Evolutionary conservation across 1,140 invertebrate genomes (phyloP).

Genomic region (Psix sp.): DNA sequence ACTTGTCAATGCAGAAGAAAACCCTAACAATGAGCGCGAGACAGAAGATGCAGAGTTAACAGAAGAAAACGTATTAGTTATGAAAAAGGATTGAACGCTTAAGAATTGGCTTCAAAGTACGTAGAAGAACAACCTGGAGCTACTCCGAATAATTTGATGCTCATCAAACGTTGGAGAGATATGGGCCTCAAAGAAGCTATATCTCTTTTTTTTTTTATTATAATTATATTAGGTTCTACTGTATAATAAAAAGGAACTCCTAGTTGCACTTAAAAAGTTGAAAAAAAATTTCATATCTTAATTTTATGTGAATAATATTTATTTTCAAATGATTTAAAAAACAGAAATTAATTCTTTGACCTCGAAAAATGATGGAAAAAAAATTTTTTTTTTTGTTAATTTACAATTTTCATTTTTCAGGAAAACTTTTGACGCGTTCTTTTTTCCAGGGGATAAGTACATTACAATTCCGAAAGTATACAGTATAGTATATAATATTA

Average conservation of each 20-base stretch:
- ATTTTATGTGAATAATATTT: too few species aligned
- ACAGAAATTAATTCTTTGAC: too few species aligned
- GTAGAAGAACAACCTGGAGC: slow-evolving; percentile 51
- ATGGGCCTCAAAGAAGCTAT: slow-evolving; percentile 52
- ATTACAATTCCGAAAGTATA: too few species aligned
- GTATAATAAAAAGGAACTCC: slow-evolving; percentile 89
- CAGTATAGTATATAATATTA: too few species aligned
- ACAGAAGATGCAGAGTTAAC: slow-evolving; percentile 17
- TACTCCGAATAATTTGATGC: slow-evolving; percentile 38
- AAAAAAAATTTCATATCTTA: too few species aligned
- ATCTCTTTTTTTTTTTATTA: not conserved
- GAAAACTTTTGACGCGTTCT: too few species aligned
- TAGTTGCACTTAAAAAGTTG: slow-evolving; percentile 91
- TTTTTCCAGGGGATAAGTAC: too few species aligned
- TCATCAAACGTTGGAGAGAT: slow-evolving; percentile 55
- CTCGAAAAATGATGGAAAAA: too few species aligned
- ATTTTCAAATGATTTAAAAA: too few species aligned
- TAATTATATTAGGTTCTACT: slow-evolving; percentile 83
- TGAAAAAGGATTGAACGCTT: slow-evolving; percentile 40
- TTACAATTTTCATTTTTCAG: too few species aligned
- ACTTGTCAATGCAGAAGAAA: slow-evolving; percentile 31
- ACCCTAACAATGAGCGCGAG: slow-evolving; percentile 10
- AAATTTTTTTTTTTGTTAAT: too few species aligned
- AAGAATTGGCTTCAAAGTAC: slow-evolving; percentile 43
- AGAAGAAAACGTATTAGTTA: slow-evolving; percentile 18